Evolutionary conservation across 2,888 invertebrate species (phyloP), one percentile per base, ranked within the genome.

Genomic region (Nasonovia ribisnigri): DNA sequence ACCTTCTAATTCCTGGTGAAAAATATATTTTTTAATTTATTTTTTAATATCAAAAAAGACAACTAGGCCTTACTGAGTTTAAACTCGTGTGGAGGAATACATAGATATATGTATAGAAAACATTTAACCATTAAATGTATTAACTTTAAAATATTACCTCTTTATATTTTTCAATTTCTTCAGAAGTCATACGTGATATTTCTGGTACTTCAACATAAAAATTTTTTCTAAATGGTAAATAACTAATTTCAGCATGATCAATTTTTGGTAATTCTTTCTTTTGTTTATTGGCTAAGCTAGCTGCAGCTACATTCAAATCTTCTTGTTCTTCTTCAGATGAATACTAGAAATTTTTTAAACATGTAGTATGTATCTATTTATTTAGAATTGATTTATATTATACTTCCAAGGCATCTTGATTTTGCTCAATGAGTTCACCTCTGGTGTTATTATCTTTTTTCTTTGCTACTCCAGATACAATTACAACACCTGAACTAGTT

Each of bases 121-220:
- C 8, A 36, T 46, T 24, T 29, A 60, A 54, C 0, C 43, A 90
- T 51, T 3, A 48, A 36, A 84, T 46, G 24, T 36, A 24, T 57
- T 51, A 36, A 84, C 0, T 87, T n/a, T 48, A 51, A 84, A 54
- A 54, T 54, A 67, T 67, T 91, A 94, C 94, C 95, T 97, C 97
- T 95, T 97, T 97, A 95, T 98, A 98, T 0, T 97, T 97, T 94
- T 98, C 98, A 0, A 98, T 98, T 95, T 98, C 98, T 95, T 98
- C 98, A 51, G 97, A 95, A 0, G 98, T 98, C 99, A 99, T 99
- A 95, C 97, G 97, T 0, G 98, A 97, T 95, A 99, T 97, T 96
- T 99, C 99, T 88, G 98, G 99, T 95, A 98, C 99, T 97, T 99
- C 99, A 3, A 99, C 98, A 96, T 99, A 99, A 95, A 99, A 99